Evolutionary conservation across 2,113 vertebrate genomes (phyloP).

Genomic region (Bagarius yarrelli): DNA sequence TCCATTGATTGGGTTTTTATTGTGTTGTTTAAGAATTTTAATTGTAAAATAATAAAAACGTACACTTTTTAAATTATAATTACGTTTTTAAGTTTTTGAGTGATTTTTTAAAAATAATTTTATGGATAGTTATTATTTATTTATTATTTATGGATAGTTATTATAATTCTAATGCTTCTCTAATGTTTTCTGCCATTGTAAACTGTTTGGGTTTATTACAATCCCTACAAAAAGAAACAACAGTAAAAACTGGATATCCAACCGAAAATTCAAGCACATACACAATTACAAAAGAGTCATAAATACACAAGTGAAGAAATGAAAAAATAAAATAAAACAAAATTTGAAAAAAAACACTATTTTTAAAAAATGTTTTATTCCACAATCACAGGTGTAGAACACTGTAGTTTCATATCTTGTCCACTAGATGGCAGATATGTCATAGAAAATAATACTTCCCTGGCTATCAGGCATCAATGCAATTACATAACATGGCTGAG

Average conservation of each 20-base stretch:
- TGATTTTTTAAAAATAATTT: too few species aligned
- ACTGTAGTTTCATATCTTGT: constrained; percentile 3
- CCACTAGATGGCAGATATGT: constrained; percentile 40
- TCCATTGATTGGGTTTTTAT: background rate
- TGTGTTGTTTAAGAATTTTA: background rate
- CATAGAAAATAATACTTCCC: background rate
- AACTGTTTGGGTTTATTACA: too few species aligned
- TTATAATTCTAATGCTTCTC: too few species aligned
- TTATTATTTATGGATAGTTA: too few species aligned
- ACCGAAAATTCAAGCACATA: background rate
- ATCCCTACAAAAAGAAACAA: background rate
- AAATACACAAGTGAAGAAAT: background rate
- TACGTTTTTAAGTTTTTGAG: too few species aligned
- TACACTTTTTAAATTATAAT: background rate
- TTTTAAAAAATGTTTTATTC: background rate
- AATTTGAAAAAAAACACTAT: too few species aligned
- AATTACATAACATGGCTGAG: background rate
- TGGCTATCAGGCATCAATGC: background rate
- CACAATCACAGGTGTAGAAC: background rate
- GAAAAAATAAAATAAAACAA: background rate
- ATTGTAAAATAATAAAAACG: too few species aligned
- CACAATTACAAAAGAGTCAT: background rate
- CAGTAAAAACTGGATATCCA: background rate
- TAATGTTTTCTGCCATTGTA: background rate
- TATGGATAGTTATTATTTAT: too few species aligned